Conservation (phyloP, 2,797 vertebrate species). For the Eulemur mongoz region DNA sequence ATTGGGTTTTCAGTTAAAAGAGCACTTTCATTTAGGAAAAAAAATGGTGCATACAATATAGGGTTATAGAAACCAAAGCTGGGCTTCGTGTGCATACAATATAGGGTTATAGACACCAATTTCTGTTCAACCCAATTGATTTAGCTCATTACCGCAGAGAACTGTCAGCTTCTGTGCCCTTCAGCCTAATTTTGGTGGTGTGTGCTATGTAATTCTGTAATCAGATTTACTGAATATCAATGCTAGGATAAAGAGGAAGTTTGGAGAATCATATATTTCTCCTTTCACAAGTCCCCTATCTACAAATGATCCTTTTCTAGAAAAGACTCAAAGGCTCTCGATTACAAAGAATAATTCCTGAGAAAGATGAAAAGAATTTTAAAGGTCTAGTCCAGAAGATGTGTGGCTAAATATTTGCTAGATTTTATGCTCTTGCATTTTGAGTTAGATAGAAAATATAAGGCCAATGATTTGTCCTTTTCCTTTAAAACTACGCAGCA, state of each 20-base stretch:
- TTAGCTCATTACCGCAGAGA: slow-evolving; percentile 23
- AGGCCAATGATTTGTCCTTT: not conserved
- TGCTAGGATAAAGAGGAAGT: not conserved
- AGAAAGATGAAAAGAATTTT: not conserved
- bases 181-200: not conserved
- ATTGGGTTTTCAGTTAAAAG: slow-evolving; percentile 1
- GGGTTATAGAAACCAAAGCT: not conserved
- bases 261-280: not conserved
- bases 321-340: not conserved
- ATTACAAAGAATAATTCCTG: not conserved
- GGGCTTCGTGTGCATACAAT: not conserved
- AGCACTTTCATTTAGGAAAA: slow-evolving; percentile 39
- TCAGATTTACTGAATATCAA: not conserved
- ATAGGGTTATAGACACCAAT: not conserved
- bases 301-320: not conserved
- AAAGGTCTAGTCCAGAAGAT: not conserved
- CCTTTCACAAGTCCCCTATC: not conserved
- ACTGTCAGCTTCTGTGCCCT: not conserved
- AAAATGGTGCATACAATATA: not conserved
- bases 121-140: slow-evolving; percentile 44
- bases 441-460: not conserved
- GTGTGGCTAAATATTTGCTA: not conserved
- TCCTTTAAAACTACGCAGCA: not conserved
- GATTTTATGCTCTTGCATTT: not conserved
- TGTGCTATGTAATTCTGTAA: not conserved